Conservation (phyloP, 1,140 invertebrate species). For the Caenorhabditis brenneri region DNA sequence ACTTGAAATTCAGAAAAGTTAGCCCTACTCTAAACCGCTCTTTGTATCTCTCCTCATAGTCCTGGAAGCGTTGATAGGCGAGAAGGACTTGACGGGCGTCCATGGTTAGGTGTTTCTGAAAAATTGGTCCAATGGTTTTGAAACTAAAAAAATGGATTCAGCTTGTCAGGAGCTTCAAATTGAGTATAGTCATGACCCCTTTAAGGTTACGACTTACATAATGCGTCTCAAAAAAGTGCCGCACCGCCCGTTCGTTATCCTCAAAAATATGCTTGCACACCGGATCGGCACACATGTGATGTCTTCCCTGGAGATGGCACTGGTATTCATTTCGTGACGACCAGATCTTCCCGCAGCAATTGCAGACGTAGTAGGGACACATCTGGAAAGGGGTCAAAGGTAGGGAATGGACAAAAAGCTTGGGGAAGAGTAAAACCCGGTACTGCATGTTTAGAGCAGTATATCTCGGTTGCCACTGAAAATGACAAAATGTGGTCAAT, state of each 20-base stretch:
- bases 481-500: too few relatives aligned
- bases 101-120: not conserved
- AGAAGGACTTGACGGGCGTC: not conserved
- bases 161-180: too few relatives aligned
- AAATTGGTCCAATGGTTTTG: too few relatives aligned
- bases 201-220: not conserved
- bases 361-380: not conserved
- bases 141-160: too few relatives aligned
- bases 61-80: not conserved
- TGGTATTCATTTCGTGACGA: not conserved
- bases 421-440: too few relatives aligned
- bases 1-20: not conserved
- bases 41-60: not conserved
- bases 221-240: not conserved
- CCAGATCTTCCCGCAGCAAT: not conserved
- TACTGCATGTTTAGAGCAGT: too few relatives aligned
- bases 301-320: not conserved
- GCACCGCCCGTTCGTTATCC: not conserved
- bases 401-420: too few relatives aligned
- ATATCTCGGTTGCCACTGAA: too few relatives aligned
- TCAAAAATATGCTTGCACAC: not conserved
- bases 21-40: not conserved
- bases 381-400: not conserved
- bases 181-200: too few relatives aligned
- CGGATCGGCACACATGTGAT: not conserved